phyloP scores from a whole-genome alignment of 2,113 vertebrate genomes.

The Melanerpes formicivorus region DNA sequence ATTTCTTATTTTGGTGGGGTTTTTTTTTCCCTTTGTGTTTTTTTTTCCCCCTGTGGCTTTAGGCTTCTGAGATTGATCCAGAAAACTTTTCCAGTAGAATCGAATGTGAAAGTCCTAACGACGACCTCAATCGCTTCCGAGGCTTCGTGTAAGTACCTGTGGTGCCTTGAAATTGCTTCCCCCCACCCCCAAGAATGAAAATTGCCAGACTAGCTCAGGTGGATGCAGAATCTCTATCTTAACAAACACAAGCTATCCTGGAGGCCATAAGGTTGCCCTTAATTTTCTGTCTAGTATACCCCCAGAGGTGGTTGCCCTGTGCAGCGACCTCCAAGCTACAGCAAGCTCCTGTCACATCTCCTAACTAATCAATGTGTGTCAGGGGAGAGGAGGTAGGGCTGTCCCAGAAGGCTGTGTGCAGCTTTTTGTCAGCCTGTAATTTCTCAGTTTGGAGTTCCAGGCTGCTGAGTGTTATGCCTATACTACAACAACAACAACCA shows the following conservation, averaged over 20 bases:
- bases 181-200: no score
- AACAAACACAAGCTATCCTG: background rate
- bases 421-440: background rate
- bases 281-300: background rate
- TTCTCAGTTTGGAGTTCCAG: background rate
- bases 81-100: conserved; percentile 87
- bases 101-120: conserved; percentile 93
- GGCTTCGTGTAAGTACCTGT: conserved; percentile 91
- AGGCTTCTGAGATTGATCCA: conserved; percentile 86
- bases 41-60: background rate
- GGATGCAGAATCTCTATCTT: background rate
- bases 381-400: background rate
- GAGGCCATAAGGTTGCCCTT: background rate
- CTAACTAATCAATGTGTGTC: background rate
- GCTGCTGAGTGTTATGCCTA: no score
- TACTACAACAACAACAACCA: no score
- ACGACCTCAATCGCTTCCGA: conserved; percentile 86
- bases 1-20: no score
- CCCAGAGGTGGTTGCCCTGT: background rate
- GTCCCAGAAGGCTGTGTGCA: background rate
- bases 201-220: no score
- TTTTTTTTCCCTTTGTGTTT: no score
- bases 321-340: rapidly evolving
- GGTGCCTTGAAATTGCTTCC: no score
- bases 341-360: rapidly evolving